Evolutionary conservation across 1,140 invertebrate genomes (phyloP).

Genomic region (Venustaconcha ellipsiformis): DNA sequence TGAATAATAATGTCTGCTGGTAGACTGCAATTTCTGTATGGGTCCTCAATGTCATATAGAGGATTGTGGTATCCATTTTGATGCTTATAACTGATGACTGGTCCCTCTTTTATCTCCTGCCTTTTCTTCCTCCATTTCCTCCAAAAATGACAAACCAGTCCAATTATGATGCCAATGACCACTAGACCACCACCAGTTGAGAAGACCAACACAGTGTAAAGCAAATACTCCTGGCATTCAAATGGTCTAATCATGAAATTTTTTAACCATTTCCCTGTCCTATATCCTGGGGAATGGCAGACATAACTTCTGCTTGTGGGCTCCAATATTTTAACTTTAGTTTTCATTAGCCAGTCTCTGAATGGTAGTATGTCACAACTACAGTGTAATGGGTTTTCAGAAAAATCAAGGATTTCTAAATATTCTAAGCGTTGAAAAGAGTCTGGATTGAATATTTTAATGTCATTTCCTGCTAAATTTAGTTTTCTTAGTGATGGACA

Average conservation of each 20-base stretch:
- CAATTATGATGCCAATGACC: constrained; percentile 18
- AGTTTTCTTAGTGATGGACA: constrained; percentile 14
- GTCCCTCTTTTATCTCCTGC: not conserved
- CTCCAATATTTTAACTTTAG: constrained; percentile 5
- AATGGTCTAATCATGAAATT: constrained; percentile 16
- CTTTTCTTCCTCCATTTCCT: constrained; percentile 21
- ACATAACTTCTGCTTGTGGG: constrained; percentile 19
- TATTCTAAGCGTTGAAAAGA: constrained; percentile 11
- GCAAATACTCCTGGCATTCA: constrained; percentile 24
- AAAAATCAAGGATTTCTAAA: constrained; percentile 27
- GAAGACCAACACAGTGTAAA: constrained; percentile 26
- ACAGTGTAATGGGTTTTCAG: constrained; percentile 24
- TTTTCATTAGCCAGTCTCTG: constrained; percentile 15
- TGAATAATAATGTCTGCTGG: no score
- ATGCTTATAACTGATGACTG: not conserved
- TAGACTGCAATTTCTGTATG: no score
- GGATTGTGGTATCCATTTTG: no score
- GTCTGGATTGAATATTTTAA: constrained; percentile 6
- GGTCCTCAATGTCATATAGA: no score
- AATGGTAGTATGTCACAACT: constrained; percentile 23
- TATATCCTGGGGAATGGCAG: constrained; percentile 10
- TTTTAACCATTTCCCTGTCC: constrained; percentile 11
- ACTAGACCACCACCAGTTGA: constrained; percentile 15
- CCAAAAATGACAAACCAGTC: constrained; percentile 12
- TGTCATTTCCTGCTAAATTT: constrained; percentile 6